Evolutionary conservation across 2,888 invertebrate genomes (phyloP).

Genomic region (Lasius fuliginosus): DNA sequence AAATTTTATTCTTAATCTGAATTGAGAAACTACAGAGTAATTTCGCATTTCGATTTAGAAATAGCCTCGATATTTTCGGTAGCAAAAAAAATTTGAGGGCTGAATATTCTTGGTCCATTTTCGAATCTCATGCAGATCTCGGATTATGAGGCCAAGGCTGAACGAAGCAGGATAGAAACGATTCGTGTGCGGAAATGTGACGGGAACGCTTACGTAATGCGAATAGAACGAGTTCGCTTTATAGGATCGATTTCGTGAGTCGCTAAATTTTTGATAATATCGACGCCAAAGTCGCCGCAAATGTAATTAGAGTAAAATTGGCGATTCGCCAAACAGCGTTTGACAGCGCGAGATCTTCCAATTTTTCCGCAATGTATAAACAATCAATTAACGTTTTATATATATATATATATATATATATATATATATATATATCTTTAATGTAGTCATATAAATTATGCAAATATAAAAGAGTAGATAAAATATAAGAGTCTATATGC

Average conservation of each 20-base stretch:
- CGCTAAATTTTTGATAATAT: slow-evolving; percentile 29
- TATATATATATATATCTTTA: not conserved
- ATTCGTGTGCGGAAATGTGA: slow-evolving; percentile 47
- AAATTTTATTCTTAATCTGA: not conserved
- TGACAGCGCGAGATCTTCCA: too few species aligned
- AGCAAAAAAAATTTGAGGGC: not conserved
- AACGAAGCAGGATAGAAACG: slow-evolving; percentile 51
- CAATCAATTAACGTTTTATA: not conserved
- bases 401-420: not conserved
- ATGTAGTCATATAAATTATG: not conserved
- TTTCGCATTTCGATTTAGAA: not conserved
- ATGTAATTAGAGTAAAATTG: not conserved
- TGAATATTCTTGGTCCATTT: slow-evolving; percentile 10
- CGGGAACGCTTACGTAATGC: slow-evolving; percentile 41
- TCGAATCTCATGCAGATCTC: not conserved
- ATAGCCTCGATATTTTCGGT: not conserved
- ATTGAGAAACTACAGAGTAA: not conserved
- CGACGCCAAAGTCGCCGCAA: not conserved
- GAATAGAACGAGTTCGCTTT: slow-evolving; percentile 27
- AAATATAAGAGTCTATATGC: too few species aligned
- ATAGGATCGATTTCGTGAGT: slow-evolving; percentile 52
- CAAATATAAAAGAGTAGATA: not conserved
- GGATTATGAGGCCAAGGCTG: slow-evolving; percentile 62
- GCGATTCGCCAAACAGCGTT: not conserved
- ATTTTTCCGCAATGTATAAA: not conserved